Base-by-base conservation (phyloP, 2,888 invertebrate genomes). In the Bibio marci region DNA sequence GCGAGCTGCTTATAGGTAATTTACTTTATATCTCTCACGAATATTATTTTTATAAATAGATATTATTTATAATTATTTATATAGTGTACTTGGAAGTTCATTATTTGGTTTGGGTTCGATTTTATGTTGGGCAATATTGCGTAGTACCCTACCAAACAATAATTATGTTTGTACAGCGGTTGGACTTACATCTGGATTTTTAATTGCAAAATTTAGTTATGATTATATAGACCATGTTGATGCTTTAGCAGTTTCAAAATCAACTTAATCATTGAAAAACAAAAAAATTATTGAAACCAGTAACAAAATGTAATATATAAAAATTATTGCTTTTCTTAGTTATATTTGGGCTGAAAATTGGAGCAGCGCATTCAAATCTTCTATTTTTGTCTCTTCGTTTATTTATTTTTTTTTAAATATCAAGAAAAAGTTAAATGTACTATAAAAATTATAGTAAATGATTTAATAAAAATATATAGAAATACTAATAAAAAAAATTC, bases 31-130 rank as follows among this genome's bases (percentile, higher is more conserved):
- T 34, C 34, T 12, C 2, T 11, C 27, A 57, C 51, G 30, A 31
- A 37, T 38, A 30, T 33, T 35, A 30, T 39, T 30, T 26, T 12
- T 6, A 25, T 25, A 30, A 35, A 12, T 11, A 17, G 25, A 32
- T 8, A 30, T n/a, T 14, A n/a, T 19, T 5, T 17, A 13, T 14
- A 28, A 15, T 25, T 28, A 19, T n/a, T n/a, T n/a, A n/a, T n/a
- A n/a, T 43, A 52, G 62, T 11, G 19, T 72, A 45, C 52, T 80
- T 42, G 82, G 83, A 38, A 77, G 86, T 33, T 67, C 82, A 10
- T 67, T 91, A 17, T 82, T 91, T 67, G 86, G 86, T 46, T 74
- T 92, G 54, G 91, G 92, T 12, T 88, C 90, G 0, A 80, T 91
- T 35, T 69, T 92, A 41, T 64, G 81, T 45, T 90, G 90, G 83